Evolutionary conservation across 2,888 invertebrate species (phyloP).

Genomic region (Odontothrips loti): DNA sequence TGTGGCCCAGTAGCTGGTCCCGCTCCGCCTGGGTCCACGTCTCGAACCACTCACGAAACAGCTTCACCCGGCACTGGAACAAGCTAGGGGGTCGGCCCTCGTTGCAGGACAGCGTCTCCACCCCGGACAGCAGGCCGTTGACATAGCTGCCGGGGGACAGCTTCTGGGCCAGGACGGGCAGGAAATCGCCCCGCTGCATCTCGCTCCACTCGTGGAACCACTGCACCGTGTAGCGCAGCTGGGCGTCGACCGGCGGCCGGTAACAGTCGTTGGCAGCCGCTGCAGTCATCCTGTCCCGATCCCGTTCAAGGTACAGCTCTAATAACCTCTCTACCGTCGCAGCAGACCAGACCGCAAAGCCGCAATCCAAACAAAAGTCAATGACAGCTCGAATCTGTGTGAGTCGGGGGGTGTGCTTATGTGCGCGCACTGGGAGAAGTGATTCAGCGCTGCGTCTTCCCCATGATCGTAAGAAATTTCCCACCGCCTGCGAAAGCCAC

Average conservation of each 20-base stretch:
- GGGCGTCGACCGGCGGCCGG: slow-evolving; percentile 59
- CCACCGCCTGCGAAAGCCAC: too few species aligned
- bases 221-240: slow-evolving; percentile 73
- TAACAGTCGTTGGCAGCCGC: slow-evolving; percentile 40
- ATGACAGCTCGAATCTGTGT: neutral
- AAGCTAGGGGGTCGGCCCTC: slow-evolving; percentile 72
- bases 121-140: slow-evolving; percentile 66
- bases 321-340: neutral
- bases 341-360: neutral
- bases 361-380: neutral
- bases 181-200: slow-evolving; percentile 77
- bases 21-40: slow-evolving; percentile 73
- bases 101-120: slow-evolving; percentile 62
- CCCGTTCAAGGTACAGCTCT: neutral
- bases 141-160: slow-evolving; percentile 60
- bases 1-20: slow-evolving; percentile 62
- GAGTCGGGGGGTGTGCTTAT: too few species aligned
- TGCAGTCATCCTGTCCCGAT: slow-evolving; percentile 3
- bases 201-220: slow-evolving; percentile 91
- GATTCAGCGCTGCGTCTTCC: too few species aligned
- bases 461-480: too few species aligned
- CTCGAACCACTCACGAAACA: slow-evolving; percentile 79
- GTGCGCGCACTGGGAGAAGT: too few species aligned
- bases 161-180: slow-evolving; percentile 67
- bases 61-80: slow-evolving; percentile 78